These are phyloP conservation scores for Labrus mixtus DNA, from an alignment of 2,113 vertebrate genomes.

Conservation along the genomic window DNA sequence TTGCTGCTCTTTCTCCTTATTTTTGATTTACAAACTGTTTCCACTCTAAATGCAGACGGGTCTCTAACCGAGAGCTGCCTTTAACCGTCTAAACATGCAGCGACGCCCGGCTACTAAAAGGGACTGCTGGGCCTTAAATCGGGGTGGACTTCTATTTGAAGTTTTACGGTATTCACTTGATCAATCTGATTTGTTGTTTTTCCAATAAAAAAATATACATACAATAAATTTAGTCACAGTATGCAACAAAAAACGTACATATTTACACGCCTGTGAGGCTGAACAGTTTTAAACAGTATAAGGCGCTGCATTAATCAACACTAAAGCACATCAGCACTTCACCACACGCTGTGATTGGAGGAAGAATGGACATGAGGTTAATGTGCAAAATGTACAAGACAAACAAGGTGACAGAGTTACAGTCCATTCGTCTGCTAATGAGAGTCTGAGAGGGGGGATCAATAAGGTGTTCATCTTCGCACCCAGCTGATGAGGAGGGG, in stretches of 20 bases:
- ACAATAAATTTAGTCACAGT: not conserved
- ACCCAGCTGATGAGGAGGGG: slow-evolving; percentile 1
- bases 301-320: not conserved
- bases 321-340: slow-evolving; percentile 23
- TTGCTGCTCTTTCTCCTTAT: too few relatives aligned
- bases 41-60: too few relatives aligned
- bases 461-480: slow-evolving; percentile 58
- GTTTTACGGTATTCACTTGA: too few relatives aligned
- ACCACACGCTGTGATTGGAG: not conserved
- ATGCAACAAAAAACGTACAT: too few relatives aligned
- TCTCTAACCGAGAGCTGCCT: too few relatives aligned
- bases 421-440: not conserved
- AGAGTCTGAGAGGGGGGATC: slow-evolving; percentile 28
- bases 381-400: slow-evolving; percentile 50
- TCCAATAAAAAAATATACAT: not conserved
- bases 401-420: not conserved
- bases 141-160: too few relatives aligned
- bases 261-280: slow-evolving; percentile 7
- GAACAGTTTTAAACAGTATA: too few relatives aligned
- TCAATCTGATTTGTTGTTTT: slow-evolving; percentile 1
- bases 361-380: not conserved
- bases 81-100: too few relatives aligned
- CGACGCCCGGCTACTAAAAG: too few relatives aligned
- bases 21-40: too few relatives aligned
- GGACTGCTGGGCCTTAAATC: too few relatives aligned